Conservation (phyloP, 2,797 vertebrate species). For the Phyllotis vaccarum region DNA sequence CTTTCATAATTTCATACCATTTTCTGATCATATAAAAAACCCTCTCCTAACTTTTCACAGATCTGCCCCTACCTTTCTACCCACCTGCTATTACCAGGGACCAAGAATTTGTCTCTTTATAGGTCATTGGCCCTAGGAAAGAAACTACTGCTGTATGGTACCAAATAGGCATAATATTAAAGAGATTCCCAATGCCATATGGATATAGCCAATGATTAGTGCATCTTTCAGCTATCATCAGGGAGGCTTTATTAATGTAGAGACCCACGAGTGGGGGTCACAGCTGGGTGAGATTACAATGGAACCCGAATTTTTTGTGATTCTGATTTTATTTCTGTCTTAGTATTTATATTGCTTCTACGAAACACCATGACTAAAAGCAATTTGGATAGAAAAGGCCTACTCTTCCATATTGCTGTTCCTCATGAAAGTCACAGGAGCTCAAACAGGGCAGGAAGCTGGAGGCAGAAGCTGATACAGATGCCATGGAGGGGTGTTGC, state of each 20-base stretch:
- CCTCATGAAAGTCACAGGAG: background rate
- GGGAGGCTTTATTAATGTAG: background rate
- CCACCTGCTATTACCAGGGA: background rate
- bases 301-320: background rate
- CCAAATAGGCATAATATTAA: background rate
- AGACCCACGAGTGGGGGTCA: background rate
- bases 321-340: background rate
- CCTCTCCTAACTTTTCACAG: too few species aligned
- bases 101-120: background rate
- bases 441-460: background rate
- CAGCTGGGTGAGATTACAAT: background rate
- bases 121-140: background rate
- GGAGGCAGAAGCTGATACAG: background rate
- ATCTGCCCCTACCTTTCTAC: background rate
- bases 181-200: background rate
- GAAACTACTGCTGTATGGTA: background rate
- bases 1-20: background rate
- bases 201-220: too few species aligned
- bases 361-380: background rate
- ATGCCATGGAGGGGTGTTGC: background rate
- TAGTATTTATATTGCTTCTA: background rate
- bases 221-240: background rate
- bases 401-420: background rate
- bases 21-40: background rate
- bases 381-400: background rate